These are phyloP conservation scores for Brachyopa scutellaris DNA, from an alignment of 2,888 invertebrate species.

Conservation along the genomic window DNA sequence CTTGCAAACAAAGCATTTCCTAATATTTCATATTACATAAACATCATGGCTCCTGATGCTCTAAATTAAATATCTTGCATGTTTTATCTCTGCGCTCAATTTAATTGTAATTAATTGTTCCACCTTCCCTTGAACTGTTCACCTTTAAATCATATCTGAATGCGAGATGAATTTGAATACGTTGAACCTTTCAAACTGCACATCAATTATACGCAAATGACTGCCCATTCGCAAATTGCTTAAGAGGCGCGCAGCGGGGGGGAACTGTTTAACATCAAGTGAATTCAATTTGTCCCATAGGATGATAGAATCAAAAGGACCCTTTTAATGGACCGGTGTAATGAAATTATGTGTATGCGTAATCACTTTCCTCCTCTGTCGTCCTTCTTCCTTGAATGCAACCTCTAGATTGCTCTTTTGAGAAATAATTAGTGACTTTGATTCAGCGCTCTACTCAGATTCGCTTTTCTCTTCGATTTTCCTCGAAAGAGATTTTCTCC, in stretches of 20 bases:
- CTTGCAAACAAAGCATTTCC: neutral
- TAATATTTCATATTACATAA: too few species aligned
- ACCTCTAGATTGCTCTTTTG: neutral
- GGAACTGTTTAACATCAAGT: slow-evolving; percentile 14
- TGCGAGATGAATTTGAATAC: slow-evolving; percentile 30
- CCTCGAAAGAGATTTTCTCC: neutral
- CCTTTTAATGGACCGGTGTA: slow-evolving; percentile 12
- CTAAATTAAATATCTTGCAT: too few species aligned
- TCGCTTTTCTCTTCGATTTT: too few species aligned
- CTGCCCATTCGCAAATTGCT: neutral
- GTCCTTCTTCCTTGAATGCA: neutral
- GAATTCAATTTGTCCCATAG: slow-evolving; percentile 51
- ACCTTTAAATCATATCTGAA: slow-evolving; percentile 15
- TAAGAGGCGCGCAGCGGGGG: neutral
- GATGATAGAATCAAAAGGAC: slow-evolving; percentile 22
- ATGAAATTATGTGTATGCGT: slow-evolving; percentile 21
- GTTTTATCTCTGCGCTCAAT: too few species aligned
- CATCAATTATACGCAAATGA: slow-evolving; percentile 12
- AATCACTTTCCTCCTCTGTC: neutral
- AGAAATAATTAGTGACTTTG: neutral
- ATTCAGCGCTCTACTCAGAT: neutral
- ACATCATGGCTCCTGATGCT: too few species aligned
- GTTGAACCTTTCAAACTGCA: slow-evolving; percentile 1
- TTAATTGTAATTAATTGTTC: too few species aligned
- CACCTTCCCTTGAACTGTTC: slow-evolving; percentile 20